Base-by-base conservation (phyloP, 2,888 invertebrate genomes). In the Troilus luridus region DNA sequence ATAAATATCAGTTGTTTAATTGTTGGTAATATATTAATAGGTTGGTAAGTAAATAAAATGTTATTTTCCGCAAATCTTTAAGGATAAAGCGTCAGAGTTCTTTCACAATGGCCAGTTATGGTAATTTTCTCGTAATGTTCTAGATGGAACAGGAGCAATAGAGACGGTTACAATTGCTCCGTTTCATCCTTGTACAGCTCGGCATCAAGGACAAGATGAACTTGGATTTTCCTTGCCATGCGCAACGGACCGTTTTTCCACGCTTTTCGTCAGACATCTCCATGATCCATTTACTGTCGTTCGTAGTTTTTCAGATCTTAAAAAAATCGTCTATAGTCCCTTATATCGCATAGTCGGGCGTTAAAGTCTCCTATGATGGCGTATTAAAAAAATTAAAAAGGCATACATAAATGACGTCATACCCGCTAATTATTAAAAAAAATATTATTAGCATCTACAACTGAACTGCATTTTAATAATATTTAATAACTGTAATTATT, bases 181-280 rank as follows among this genome's bases (percentile, higher is more conserved):
- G 72, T 77, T 77, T 77, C 72, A 85, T 85, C 85, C 85, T 85
- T 85, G 85, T n/a, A 56, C n/a, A 41, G 77, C 8, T 77, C 54
- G 5, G 41, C 54, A n/a, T 58, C 85, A 90, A 64, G 90, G 56
- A 72, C 89, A 27, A 67, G 67, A 54, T 56, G 62, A 62, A 62
- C 64, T 89, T 67, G 89, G 90, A 77, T 90, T 90, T 90, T 90
- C 77, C 77, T 67, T 90, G 64, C 90, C 77, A n/a, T 41, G 64
- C 77, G 56, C 62, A 67, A 77, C 64, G 90, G 77, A 72, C 90
- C 90, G 90, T 59, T 90, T 90, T 59, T 90, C 90, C 90, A 90
- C 90, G 90, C 90, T 90, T 72, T 67, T 90, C 90, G 56, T 56
- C 85, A 11, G n/a, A 56, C 85, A 85, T 85, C 56, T 85, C 85